A percentile compares a stretch with the other conserved stretches of the same genome.
phyloP scores from a whole-genome alignment of 2,888 invertebrate genomes.

The Torymus aiolomorphi region DNA sequence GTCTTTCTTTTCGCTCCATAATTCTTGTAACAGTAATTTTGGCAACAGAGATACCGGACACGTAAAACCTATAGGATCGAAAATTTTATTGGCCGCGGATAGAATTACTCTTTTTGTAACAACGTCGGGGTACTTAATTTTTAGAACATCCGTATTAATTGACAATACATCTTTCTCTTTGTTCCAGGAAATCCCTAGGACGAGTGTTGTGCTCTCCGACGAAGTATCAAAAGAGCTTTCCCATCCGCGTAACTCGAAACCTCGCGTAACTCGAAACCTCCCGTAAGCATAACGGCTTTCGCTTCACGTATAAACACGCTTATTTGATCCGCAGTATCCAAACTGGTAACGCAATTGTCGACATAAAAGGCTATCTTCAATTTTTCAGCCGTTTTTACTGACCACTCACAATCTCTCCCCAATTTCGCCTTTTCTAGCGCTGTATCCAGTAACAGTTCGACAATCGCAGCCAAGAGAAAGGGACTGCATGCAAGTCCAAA shows the following conservation, averaged over 20 bases:
- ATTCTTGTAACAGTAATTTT: no score
- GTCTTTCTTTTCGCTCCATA: slow-evolving; percentile 46
- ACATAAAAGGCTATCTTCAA: not conserved
- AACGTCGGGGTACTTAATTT: slow-evolving; percentile 32
- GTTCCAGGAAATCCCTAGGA: slow-evolving; percentile 45
- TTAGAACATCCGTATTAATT: slow-evolving; percentile 37
- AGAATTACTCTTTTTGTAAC: slow-evolving; percentile 60
- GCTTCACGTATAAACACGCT: not conserved
- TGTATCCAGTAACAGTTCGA: slow-evolving; percentile 57
- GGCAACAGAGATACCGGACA: slow-evolving; percentile 55
- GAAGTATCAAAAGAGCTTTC: slow-evolving; percentile 7
- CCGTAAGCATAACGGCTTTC: slow-evolving; percentile 2
- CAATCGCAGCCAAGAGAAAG: slow-evolving; percentile 60
- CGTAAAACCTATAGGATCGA: slow-evolving; percentile 59
- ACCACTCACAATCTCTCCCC: no score
- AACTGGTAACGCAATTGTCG: no score
- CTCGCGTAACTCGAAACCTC: no score
- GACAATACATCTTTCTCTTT: slow-evolving; percentile 51
- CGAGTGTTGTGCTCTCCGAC: not conserved
- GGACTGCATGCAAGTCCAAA: no score
- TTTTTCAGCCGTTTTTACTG: no score
- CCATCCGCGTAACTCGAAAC: slow-evolving; percentile 30
- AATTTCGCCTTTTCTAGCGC: not conserved
- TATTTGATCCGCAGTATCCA: not conserved
- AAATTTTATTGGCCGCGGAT: slow-evolving; percentile 57